A percentile compares a stretch with the other conserved stretches of the same genome.
Evolutionary conservation across 2,888 invertebrate species (phyloP).

Genomic region (Eilema griseolum): DNA sequence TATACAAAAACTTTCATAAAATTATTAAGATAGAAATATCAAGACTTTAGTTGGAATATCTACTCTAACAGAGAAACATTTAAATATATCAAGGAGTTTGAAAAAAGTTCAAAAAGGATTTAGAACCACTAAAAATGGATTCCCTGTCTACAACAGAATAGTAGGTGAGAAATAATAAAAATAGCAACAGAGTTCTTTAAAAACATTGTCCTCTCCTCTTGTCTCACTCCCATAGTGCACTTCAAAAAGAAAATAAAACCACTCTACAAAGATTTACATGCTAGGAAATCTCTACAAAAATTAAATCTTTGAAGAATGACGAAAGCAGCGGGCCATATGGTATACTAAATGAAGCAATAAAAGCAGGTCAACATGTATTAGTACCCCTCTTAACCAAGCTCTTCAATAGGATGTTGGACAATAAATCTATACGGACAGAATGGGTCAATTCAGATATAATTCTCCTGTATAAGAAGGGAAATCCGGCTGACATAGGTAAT

Average conservation of each 20-base stretch:
- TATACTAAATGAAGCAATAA: constrained; percentile 31
- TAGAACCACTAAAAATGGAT: not conserved
- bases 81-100: not conserved
- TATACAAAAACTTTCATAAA: too few relatives aligned
- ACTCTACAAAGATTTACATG: constrained; percentile 7
- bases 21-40: constrained; percentile 10
- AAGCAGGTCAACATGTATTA: not conserved
- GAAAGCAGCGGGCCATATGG: constrained; percentile 22
- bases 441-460: constrained; percentile 22
- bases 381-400: constrained; percentile 6
- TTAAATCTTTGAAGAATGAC: constrained; percentile 16
- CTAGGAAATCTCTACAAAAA: constrained; percentile 6
- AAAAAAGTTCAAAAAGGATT: constrained; percentile 2
- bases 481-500: constrained; percentile 18
- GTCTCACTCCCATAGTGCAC: too few relatives aligned
- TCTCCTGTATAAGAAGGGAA: constrained; percentile 29
- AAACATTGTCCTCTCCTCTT: not conserved
- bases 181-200: constrained; percentile 6
- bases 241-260: not conserved
- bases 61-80: constrained; percentile 2
- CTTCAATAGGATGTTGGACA: constrained; percentile 24
- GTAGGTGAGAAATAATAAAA: not conserved
- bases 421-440: constrained; percentile 10
- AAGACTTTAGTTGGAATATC: not conserved
- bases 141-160: not conserved